Base-by-base conservation (phyloP, 1,140 invertebrate genomes). In the Amphibalanus amphitrite region DNA sequence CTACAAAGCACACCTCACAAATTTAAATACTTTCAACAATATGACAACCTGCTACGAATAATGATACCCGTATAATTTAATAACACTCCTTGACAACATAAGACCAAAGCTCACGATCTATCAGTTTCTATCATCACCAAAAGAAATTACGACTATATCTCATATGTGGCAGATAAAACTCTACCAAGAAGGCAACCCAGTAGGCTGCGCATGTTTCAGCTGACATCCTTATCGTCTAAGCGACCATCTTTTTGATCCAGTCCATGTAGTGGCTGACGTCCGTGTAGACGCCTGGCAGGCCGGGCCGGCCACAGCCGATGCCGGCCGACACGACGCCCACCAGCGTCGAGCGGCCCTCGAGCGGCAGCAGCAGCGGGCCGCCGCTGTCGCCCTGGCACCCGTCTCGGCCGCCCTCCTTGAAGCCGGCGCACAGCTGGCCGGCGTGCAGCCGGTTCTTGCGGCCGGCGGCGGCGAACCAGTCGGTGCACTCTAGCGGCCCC, bases 301-400 rank as follows among this genome's bases (percentile, higher is more conserved):
- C 47, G 47, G 47, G 47, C 47, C 47, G 47, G 47, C 47, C 47
- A 20, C 6, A 59, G 17, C 6, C 47, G 47, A 59, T 59, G 47
- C 47, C n/a, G 13, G 47, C 47, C 47, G 47, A 59, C 47, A 59
- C 47, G 47, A 20, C 6, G 1, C 6, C 47, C 47, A 59, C 47
- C 47, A 59, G 47, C 47, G 47, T 59, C 10, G 47, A 13, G 47
- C 47, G 47, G 47, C 47, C 47, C 47, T 59, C 10, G 13, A 3
- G 13, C 47, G 47, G 47, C 72, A 71, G 64, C 59, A 72, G 67
- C 29, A 76, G 68, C 28, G 76, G 76, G 38, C 76, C 76, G n/a
- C 76, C 76, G 70, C 74, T 75, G 70, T 76, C 76, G 28, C 75
- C 86, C 79, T 89, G 88, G 78, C 89, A 91, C 0, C 88, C 86